Evolutionary conservation across 2,113 vertebrate species (phyloP), one percentile per base, ranked within the genome.

Genomic region (Haemorhous mexicanus): DNA sequence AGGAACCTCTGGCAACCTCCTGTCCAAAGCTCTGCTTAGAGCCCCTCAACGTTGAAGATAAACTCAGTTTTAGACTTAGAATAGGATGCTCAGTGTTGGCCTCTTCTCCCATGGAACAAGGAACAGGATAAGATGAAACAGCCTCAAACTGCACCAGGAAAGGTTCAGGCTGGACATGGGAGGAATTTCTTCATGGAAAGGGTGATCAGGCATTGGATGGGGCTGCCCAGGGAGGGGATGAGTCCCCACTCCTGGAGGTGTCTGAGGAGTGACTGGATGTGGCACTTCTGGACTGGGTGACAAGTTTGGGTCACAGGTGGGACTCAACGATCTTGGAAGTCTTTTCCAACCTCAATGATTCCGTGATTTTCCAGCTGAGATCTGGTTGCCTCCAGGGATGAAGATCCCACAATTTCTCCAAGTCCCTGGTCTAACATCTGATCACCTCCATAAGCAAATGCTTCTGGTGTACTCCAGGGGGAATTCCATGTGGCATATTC

Each of bases 21-120:
- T n/a, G n/a, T 49, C 4, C n/a, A 62, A 63, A 56, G 4, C 15
- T 73, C 47, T 50, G 30, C 39, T 67, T 67, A 69, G 77, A 91
- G 1, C 5, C 1, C 9, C 8, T 46, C 32, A 27, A 5, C 0
- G 0, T 4, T 33, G 56, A 83, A 56, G 16, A 63, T 9, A 68
- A 66, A 61, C 33, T 88, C 21, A 2, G 21, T 75, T 82, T 93
- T 44, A 59, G n/a, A 37, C 10, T n/a, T 27, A 21, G 3, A 74
- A 32, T 8, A 11, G 47, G 20, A 35, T 90, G 44, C 11, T 64
- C 19, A 46, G 46, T 6, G 6, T 15, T 24, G 33, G n/a, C 16
- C 3, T n/a, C 26, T 55, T 84, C 32, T 56, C 16, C 37, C 52
- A 39, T 46, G 22, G 53, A 26, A 44, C 9, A 16, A 61, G 7